Conservation (phyloP, 1,140 invertebrate genomes). For the Heterodera schachtii region DNA sequence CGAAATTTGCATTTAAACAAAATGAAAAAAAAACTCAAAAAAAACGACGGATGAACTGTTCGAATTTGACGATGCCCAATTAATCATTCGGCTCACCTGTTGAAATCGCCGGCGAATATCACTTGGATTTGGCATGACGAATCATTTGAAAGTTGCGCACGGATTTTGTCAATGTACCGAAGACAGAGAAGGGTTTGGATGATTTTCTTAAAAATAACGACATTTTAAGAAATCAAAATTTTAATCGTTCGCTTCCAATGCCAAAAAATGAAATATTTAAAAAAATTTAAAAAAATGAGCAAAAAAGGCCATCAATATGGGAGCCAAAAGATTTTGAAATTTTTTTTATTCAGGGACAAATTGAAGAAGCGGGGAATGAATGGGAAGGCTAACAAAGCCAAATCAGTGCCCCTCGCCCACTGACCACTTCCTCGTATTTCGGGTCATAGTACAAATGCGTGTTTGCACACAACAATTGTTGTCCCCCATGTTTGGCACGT, state of each 20-base stretch:
- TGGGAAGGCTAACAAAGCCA: too few species aligned
- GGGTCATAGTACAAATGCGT: conserved; percentile 38
- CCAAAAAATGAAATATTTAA: background rate
- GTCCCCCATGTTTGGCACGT: background rate
- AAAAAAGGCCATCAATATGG: too few species aligned
- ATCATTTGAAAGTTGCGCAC: background rate
- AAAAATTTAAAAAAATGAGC: background rate
- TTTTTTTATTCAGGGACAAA: too few species aligned
- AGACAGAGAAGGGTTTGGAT: conserved; percentile 29
- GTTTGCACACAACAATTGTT: conserved; percentile 24
- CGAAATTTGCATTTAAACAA: too few species aligned
- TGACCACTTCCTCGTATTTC: conserved; percentile 25
- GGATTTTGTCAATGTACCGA: conserved; percentile 23
- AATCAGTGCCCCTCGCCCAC: background rate
- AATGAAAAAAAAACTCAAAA: too few species aligned
- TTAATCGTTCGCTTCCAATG: too few species aligned
- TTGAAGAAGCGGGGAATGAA: too few species aligned
- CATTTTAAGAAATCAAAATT: too few species aligned
- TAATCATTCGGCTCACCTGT: background rate
- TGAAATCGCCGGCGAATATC: conserved; percentile 33
- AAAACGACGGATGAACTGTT: background rate
- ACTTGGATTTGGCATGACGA: conserved; percentile 16
- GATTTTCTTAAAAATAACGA: background rate
- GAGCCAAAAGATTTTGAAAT: too few species aligned
- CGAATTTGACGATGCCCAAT: background rate